A percentile compares a stretch with the other conserved stretches of the same genome.
phyloP scores from a whole-genome alignment of 2,113 vertebrate genomes.

The Micronycteris hirsuta region DNA sequence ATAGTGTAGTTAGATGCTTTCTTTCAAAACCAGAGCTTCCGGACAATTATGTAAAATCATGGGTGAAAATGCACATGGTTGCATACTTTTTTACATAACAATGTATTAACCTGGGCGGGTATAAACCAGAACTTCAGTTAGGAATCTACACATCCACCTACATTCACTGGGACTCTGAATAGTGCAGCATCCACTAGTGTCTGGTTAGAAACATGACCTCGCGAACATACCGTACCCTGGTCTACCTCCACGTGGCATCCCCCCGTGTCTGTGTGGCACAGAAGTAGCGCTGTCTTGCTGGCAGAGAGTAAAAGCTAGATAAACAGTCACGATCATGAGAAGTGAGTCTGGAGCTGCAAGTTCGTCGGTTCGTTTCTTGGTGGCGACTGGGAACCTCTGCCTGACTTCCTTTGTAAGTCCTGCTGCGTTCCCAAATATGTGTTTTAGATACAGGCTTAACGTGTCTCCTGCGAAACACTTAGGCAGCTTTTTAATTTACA shows the following conservation, averaged over 20 bases:
- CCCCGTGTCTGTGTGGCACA: not conserved
- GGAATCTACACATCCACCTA: not conserved
- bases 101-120: not conserved
- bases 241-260: not conserved
- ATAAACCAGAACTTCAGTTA: not conserved
- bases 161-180: not conserved
- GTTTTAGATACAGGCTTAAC: not conserved
- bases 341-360: not conserved
- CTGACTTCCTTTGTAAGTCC: not conserved
- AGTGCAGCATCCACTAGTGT: not conserved
- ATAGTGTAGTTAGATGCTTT: not conserved
- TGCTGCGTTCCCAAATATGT: not conserved
- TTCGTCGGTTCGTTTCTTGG: not conserved
- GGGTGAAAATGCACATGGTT: not conserved
- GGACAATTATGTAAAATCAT: not conserved
- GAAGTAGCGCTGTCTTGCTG: not conserved
- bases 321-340: not conserved
- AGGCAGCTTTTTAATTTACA: not conserved
- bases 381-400: not conserved
- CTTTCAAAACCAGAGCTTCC: not conserved
- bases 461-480: conserved; percentile 10
- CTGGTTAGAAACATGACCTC: not conserved
- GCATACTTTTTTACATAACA: not conserved
- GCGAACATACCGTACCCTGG: not conserved
- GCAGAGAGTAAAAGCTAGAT: not conserved